phyloP scores from a whole-genome alignment of 2,797 vertebrate species.

The Allobates femoralis region DNA sequence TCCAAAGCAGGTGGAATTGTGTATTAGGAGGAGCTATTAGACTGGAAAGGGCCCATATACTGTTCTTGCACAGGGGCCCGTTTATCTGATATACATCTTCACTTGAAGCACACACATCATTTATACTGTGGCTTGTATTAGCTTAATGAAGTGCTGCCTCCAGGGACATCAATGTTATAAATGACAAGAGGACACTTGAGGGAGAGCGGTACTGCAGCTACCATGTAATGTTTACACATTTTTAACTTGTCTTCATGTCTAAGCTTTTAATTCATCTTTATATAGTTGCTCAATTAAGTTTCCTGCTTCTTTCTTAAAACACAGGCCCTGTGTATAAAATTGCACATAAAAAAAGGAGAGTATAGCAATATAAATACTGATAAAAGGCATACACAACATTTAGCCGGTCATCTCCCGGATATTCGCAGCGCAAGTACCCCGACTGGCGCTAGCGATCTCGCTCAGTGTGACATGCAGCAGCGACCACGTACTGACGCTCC shows the following conservation, averaged over 20 bases:
- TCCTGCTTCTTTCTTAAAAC: background rate
- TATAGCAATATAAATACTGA: background rate
- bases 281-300: background rate
- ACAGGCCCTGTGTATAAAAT: background rate
- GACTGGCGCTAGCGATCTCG: too few species aligned
- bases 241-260: background rate
- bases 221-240: background rate
- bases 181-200: slow-evolving; percentile 27
- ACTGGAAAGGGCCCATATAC: too few species aligned
- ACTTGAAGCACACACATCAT: background rate
- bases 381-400: too few species aligned
- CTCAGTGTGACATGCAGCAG: too few species aligned
- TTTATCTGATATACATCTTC: background rate
- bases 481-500: too few species aligned
- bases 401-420: too few species aligned
- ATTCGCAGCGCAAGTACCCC: too few species aligned
- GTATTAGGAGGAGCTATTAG: too few species aligned
- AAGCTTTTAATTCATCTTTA: slow-evolving; percentile 1
- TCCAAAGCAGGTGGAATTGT: too few species aligned
- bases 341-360: background rate
- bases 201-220: background rate
- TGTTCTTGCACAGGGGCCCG: too few species aligned
- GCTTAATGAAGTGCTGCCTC: slow-evolving; percentile 35
- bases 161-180: slow-evolving; percentile 24
- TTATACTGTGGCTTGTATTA: slow-evolving; percentile 10